Conservation (phyloP, 2,888 invertebrate species). For the Glyphotaelius pellucidus region DNA sequence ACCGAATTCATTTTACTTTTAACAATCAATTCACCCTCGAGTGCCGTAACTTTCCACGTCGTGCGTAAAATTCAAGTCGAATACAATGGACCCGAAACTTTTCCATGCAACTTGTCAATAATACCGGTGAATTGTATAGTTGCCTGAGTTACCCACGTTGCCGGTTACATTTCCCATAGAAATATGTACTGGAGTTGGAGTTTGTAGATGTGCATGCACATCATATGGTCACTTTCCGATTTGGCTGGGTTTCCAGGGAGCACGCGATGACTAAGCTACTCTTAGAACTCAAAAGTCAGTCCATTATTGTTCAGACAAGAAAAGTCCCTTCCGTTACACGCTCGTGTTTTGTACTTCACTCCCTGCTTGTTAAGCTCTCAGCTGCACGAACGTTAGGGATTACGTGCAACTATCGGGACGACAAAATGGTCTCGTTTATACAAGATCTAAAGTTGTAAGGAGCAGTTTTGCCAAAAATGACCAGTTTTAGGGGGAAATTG, state of each 20-base stretch:
- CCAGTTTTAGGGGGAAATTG: background rate
- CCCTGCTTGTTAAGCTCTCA: slow-evolving; percentile 46
- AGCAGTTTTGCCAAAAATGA: background rate
- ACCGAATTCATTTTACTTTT: slow-evolving; percentile 30
- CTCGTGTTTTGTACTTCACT: slow-evolving; percentile 20
- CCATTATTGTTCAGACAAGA: slow-evolving; percentile 56
- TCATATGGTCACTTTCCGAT: slow-evolving; percentile 64
- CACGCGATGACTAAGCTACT: slow-evolving; percentile 45
- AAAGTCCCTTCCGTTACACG: slow-evolving; percentile 32
- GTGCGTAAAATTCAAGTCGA: slow-evolving; percentile 38
- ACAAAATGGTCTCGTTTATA: slow-evolving; percentile 23
- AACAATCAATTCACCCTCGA: slow-evolving; percentile 14
- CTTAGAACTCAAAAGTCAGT: slow-evolving; percentile 58
- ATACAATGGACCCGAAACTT: slow-evolving; percentile 28
- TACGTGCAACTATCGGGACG: slow-evolving; percentile 29
- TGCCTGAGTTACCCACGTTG: background rate
- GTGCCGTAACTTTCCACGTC: slow-evolving; percentile 4
- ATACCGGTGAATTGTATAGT: slow-evolving; percentile 13
- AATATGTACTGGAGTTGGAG: background rate
- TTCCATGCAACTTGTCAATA: slow-evolving; percentile 31
- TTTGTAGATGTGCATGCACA: slow-evolving; percentile 5
- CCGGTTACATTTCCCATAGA: background rate
- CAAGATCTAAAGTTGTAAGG: slow-evolving; percentile 8
- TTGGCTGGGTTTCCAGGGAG: slow-evolving; percentile 42
- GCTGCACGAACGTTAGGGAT: slow-evolving; percentile 21